These are phyloP conservation scores for Vicugna pacos DNA, from an alignment of 2,113 vertebrate species.

Conservation along the genomic window DNA sequence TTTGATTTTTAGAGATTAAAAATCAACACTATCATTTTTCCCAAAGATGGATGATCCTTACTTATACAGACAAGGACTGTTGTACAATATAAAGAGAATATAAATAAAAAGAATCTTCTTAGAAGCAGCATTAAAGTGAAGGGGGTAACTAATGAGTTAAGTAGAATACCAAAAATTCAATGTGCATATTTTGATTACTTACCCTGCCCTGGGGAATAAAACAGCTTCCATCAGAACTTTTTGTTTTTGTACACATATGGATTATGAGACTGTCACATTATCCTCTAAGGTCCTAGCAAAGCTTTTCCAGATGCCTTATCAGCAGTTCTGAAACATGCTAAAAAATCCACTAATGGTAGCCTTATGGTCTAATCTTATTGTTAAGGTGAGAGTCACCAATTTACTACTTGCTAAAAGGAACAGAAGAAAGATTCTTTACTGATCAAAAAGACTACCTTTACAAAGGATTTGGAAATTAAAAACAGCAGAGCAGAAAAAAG, in stretches of 20 bases:
- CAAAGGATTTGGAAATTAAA: slow-evolving; percentile 9
- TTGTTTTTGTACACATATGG: background rate
- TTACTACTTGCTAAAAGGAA: background rate
- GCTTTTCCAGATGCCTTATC: slow-evolving; percentile 15
- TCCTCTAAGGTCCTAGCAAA: background rate
- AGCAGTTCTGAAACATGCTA: slow-evolving; percentile 54
- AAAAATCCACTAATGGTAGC: slow-evolving; percentile 19
- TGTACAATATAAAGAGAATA: background rate
- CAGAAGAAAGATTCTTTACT: background rate
- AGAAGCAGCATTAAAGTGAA: background rate
- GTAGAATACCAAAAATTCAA: background rate
- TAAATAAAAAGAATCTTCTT: background rate
- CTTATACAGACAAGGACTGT: background rate
- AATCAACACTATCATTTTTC: background rate
- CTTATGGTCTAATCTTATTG: slow-evolving; percentile 8
- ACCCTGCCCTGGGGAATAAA: background rate
- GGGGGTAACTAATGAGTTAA: background rate
- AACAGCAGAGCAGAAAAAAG: background rate
- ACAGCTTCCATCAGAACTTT: background rate
- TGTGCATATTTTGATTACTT: background rate
- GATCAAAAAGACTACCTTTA: background rate
- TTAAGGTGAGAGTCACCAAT: slow-evolving; percentile 1
- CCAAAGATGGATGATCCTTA: background rate
- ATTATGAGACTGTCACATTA: background rate
- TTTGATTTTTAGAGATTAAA: background rate